Conservation (phyloP, 2,113 vertebrate species). For the Pelvicachromis taeniatus region DNA sequence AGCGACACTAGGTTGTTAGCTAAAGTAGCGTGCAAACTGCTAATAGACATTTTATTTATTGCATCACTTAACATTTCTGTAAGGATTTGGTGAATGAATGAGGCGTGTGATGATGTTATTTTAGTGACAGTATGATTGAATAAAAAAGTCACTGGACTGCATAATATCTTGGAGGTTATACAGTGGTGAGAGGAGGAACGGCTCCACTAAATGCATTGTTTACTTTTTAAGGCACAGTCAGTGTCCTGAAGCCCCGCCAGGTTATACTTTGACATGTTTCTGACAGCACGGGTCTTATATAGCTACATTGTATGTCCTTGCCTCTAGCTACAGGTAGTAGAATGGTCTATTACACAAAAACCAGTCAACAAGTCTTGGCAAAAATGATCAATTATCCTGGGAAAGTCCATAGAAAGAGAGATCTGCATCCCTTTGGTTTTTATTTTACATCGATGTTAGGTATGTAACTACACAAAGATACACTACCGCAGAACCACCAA, state of each 20-base stretch:
- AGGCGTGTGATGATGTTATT: not conserved
- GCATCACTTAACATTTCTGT: not conserved
- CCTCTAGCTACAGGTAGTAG: not conserved
- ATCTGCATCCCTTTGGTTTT: not conserved
- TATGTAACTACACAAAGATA: not conserved
- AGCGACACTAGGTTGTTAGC: not conserved
- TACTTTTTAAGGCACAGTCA: rapidly evolving
- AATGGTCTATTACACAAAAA: not conserved
- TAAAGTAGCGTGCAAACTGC: not conserved
- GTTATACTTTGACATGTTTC: not conserved
- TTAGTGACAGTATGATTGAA: not conserved
- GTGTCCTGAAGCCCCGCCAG: not conserved
- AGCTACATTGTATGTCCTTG: not conserved
- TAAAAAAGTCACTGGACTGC: not conserved
- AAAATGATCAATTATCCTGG: not conserved
- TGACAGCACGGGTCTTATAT: not conserved
- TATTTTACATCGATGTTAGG: not conserved
- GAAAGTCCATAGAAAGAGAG: not conserved
- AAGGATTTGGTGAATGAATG: not conserved
- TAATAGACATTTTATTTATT: not conserved
- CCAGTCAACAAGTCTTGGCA: not conserved
- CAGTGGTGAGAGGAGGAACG: not conserved
- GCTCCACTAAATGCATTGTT: not conserved
- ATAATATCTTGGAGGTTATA: not conserved
- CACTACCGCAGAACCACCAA: not conserved